Evolutionary conservation across 2,888 invertebrate species (phyloP).

Genomic region (Xestia rhomboidea): DNA sequence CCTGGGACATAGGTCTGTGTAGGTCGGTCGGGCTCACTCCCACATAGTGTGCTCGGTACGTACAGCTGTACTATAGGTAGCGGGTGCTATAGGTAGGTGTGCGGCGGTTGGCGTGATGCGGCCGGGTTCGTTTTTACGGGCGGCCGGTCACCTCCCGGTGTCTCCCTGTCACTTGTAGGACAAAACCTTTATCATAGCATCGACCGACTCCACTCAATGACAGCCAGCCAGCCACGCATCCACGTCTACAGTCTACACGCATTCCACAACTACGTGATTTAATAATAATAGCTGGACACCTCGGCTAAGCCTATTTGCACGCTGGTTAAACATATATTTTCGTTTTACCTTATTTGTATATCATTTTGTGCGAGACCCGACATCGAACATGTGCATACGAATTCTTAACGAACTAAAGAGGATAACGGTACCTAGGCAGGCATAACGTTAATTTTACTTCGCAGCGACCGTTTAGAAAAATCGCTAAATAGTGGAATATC

Average conservation of each 20-base stretch:
- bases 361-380: conserved; percentile 15
- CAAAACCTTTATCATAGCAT: conserved; percentile 66
- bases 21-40: conserved; percentile 49
- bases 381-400: conserved; percentile 50
- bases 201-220: conserved; percentile 65
- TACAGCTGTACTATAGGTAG: conserved; percentile 24
- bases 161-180: conserved; percentile 67
- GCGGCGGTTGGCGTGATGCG: conserved; percentile 60
- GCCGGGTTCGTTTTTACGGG: conserved; percentile 68
- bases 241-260: conserved; percentile 27
- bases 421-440: conserved; percentile 55
- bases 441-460: conserved; percentile 53
- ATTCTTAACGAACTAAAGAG: conserved; percentile 50
- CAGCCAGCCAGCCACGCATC: conserved; percentile 53
- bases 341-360: conserved; percentile 43
- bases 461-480: conserved; percentile 32
- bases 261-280: conserved; percentile 8
- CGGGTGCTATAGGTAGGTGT: conserved; percentile 32
- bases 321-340: conserved; percentile 32
- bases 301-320: conserved; percentile 48
- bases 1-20: conserved; percentile 42
- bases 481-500: conserved; percentile 31
- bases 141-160: conserved; percentile 66
- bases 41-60: conserved; percentile 44
- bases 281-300: conserved; percentile 40